Base-by-base conservation (phyloP, 1,140 invertebrate species). In the Bombus consobrinus region DNA sequence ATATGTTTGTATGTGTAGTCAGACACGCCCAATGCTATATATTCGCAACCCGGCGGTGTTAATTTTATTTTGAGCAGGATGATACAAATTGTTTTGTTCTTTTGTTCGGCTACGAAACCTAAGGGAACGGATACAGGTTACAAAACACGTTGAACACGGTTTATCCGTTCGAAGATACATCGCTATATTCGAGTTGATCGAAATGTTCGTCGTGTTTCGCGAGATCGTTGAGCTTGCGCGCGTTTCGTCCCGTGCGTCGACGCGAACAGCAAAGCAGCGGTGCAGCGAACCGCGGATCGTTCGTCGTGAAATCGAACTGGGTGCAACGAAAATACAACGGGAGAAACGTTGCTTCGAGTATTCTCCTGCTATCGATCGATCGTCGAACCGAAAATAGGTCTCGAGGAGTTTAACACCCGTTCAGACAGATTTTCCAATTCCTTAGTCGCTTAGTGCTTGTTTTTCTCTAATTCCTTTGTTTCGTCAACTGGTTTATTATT, bases 261-360 rank as follows among this genome's bases (percentile, higher is more conserved):
- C 74, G 47, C 74, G 74, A 76, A 37, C 75, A 64, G 75, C 75
- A 34, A 64, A 69, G 71, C 34, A 34, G 47, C 66, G 66, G 59
- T 78, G 59, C 75, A 64, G 39, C 75, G 59, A 78, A 78, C 57
- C 53, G 74, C 74, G 74, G 66, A 34, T 37, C 75, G 32, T 73
- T 39, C 59, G 28, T 73, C 78, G 59, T 64, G 22, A 41, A 75
- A 85, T 53, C 37, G 59, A 74, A 81, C 53, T 59, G 47, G 34
- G 53, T 80, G 83, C 53, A 81, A 75, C 78, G 78, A 81, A 85
- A 75, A 74, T 80, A 79, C 75, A 80, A 75, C 47, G 79, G 34
- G 71, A 41, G 41, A 74, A 75, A 81, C 79, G 79, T 85, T 57
- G 69, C 62, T 59, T 37, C 34, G 69, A 85, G 84, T 73, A 68